Base-by-base conservation (phyloP, 2,888 invertebrate genomes). In the Platerodrilus igneus region DNA sequence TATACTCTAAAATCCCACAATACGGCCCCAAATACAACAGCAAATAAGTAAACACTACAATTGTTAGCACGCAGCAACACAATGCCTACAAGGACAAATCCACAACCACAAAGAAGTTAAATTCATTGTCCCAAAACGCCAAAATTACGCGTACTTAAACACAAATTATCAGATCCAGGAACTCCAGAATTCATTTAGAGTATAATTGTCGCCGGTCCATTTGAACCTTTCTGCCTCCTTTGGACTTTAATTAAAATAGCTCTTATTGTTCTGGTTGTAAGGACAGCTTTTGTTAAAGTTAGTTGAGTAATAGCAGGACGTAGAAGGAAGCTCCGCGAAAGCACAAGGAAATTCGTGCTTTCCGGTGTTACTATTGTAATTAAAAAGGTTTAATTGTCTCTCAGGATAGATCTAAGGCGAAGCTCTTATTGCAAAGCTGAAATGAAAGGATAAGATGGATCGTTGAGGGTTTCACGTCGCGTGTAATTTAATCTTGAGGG, bases 311-410 rank as follows among this genome's bases (percentile, higher is more conserved):
- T 27, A 41, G 37, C 32, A 28, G 41, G 21, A 31, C 26, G 37
- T 31, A 36, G 37, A 41, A 31, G 41, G 41, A 37, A 41, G 41
- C 27, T 16, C 26, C 13, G 41, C 18, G 35, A 41, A 41, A 41
- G 35, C 36, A 27, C 36, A 32, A 41, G 32, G 36, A 37, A 41
- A 41, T 31, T 36, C 26, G 36, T 37, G 41, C 36, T 36, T 29
- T 36, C 31, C 36, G 36, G 36, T 37, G 42, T 43, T 38, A 38
- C 38, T 32, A 38, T 38, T 34, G 42, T 29, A 43, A 43, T 43
- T 43, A 37, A 43, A 43, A 43, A 37, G 33, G 38, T 43, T 43
- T 38, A 43, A 43, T 43, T 43, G 36, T 36, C 32, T 34, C 38
- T 29, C 23, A 43, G n/a, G n/a, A n/a, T n/a, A n/a, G n/a, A n/a